Percentiles rank a stretch among this genome's conserved stretches.
Conservation (phyloP, 2,888 invertebrate genomes). For the Acrobasis suavella region DNA sequence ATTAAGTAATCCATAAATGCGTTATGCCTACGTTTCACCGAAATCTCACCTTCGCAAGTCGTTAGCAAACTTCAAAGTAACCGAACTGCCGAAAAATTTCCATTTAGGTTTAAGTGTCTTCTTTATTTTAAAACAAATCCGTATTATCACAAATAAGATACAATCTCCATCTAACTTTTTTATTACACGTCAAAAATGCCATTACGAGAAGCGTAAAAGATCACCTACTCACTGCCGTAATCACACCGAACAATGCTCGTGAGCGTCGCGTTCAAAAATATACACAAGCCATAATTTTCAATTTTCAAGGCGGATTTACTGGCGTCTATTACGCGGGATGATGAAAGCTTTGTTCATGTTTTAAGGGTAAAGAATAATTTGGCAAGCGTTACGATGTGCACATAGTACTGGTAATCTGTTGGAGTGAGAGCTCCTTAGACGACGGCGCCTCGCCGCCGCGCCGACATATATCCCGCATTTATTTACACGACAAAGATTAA, state of each 20-base stretch:
- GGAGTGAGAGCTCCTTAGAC: slow-evolving; percentile 44
- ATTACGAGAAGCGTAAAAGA: slow-evolving; percentile 21
- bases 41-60: slow-evolving; percentile 19
- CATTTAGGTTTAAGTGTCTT: slow-evolving; percentile 17
- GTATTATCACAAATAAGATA: slow-evolving; percentile 18
- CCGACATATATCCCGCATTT: slow-evolving; percentile 70
- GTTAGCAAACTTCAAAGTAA: slow-evolving; percentile 21
- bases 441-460: slow-evolving; percentile 42
- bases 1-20: slow-evolving; percentile 19
- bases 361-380: slow-evolving; percentile 55
- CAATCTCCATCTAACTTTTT: slow-evolving; percentile 23
- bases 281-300: slow-evolving; percentile 43
- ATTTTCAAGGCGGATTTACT: slow-evolving; percentile 49
- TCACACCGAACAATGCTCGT: slow-evolving; percentile 27
- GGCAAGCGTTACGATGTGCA: slow-evolving; percentile 45
- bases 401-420: slow-evolving; percentile 49
- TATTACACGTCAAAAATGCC: slow-evolving; percentile 20
- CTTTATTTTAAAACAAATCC: slow-evolving; percentile 15
- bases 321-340: slow-evolving; percentile 45
- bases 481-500: slow-evolving; percentile 75
- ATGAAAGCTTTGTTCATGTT: slow-evolving; percentile 53
- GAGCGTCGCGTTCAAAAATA: slow-evolving; percentile 31
- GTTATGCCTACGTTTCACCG: slow-evolving; percentile 7
- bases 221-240: slow-evolving; percentile 21
- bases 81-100: slow-evolving; percentile 12